Base-by-base conservation (phyloP, 64 coral and sea anemone species). In the Pocillopora verrucosa region DNA sequence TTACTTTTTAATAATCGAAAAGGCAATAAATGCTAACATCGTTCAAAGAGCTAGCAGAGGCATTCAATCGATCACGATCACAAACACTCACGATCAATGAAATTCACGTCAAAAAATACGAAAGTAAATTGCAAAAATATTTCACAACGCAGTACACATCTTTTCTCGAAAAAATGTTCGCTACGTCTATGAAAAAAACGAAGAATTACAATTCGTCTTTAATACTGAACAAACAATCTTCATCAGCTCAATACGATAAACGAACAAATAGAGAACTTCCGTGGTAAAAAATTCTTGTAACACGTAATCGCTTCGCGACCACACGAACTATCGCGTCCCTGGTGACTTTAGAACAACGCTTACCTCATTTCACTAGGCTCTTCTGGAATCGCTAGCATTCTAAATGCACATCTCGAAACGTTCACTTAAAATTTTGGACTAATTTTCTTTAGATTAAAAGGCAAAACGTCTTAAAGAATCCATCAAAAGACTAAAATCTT, bases 371-470 rank as follows among this genome's bases (percentile, higher is more conserved):
- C 82, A 65, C 64, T 45, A 35, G 63, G 19, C 63, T 84, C 82
- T 51, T 84, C 82, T 57, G 82, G 82, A 70, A 84, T 65, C 20
- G 82, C 82, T 84, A 84, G 38, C 82, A 84, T 84, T 41, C 82
- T 84, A 84, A 72, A 58, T 1, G 57, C 36, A 56, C 82, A 38
- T 84, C 35, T n/a, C 56, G 82, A 56, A 56, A 41, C 36, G 65
- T 56, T 72, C 5, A 11, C 37, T 72, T 70, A 20, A 6, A 41
- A 10, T 6, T 14, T 2, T n/a, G 17, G 41, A 84, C 25, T 19
- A 45, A 24, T 57, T 26, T 2, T 25, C 63, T 3, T 3, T 11
- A 26, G 51, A 24, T 72, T 24, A 24, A 56, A 84, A 56, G 3
- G 34, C 10, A 3, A 84, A 84, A 84, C 37, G 5, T 56, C 19